Evolutionary conservation across 2,113 vertebrate species (phyloP).

Genomic region (Triplophysa tibetana): DNA sequence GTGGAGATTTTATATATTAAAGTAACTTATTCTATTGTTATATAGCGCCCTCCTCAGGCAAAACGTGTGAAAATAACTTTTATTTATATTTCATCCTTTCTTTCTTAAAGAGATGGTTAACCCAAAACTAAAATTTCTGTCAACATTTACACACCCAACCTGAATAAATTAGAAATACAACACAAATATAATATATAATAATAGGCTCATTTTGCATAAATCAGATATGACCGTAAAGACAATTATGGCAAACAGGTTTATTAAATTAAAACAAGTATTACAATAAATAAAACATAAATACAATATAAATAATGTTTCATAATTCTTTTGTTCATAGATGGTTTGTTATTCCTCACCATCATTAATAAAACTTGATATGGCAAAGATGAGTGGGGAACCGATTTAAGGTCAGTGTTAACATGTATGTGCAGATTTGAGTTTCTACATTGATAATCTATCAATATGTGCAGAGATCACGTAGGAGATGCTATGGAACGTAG

Average conservation of each 20-base stretch:
- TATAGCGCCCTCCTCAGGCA: constrained; percentile 16
- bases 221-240: neutral
- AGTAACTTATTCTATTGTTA: neutral
- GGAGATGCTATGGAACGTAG: neutral
- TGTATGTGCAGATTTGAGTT: neutral
- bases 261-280: constrained; percentile 67
- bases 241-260: constrained; percentile 66
- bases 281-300: constrained; percentile 69
- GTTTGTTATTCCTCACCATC: constrained; percentile 59
- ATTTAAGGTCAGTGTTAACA: constrained; percentile 11
- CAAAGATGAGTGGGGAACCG: constrained; percentile 47
- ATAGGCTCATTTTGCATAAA: too few species aligned
- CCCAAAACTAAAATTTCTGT: too few species aligned
- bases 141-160: too few species aligned
- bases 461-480: neutral
- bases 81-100: too few species aligned
- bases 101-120: too few species aligned
- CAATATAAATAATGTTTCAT: constrained; percentile 64
- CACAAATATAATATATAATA: too few species aligned
- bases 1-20: neutral
- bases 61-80: neutral
- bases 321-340: constrained; percentile 57
- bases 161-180: too few species aligned
- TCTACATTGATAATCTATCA: constrained; percentile 3
- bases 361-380: constrained; percentile 57